These are phyloP conservation scores for Amblyornis subalaris DNA, from an alignment of 2,113 vertebrate genomes.

Conservation along the genomic window DNA sequence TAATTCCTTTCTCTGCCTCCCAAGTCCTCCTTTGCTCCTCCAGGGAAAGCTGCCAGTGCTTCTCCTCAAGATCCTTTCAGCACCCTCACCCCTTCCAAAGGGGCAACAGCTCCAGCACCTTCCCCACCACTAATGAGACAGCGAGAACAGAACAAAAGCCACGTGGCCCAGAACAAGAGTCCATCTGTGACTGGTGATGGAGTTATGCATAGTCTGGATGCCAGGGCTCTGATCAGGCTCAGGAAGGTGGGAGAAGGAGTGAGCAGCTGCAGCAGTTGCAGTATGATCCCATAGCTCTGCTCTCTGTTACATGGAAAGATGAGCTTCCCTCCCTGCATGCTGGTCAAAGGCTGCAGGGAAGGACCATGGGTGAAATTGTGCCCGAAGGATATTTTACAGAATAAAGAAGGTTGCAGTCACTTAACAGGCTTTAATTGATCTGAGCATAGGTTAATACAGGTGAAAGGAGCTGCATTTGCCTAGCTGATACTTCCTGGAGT, in stretches of 20 bases:
- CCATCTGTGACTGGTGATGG: not conserved
- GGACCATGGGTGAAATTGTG: accelerated
- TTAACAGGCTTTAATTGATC: not conserved
- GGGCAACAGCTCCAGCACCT: not conserved
- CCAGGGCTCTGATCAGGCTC: not conserved
- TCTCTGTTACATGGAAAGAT: not conserved
- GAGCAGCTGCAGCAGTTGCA: not conserved
- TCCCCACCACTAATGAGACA: not conserved
- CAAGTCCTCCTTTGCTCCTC: not conserved
- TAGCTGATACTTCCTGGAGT: not conserved
- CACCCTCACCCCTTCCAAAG: not conserved
- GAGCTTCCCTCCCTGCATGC: not conserved
- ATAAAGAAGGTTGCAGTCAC: not conserved
- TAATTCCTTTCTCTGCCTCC: not conserved
- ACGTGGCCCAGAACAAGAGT: not conserved
- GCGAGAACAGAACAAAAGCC: not conserved
- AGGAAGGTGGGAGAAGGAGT: not conserved
- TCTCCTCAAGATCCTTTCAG: not conserved
- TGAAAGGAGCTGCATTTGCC: not conserved
- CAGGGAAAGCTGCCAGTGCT: not conserved
- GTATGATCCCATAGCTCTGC: not conserved
- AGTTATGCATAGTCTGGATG: not conserved
- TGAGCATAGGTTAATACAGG: not conserved
- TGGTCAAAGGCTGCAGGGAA: not conserved
- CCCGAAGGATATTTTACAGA: not conserved